Percentiles rank a stretch among this genome's conserved stretches.
Evolutionary conservation across 2,888 invertebrate species (phyloP).

Genomic region (Anoncus sp.): DNA sequence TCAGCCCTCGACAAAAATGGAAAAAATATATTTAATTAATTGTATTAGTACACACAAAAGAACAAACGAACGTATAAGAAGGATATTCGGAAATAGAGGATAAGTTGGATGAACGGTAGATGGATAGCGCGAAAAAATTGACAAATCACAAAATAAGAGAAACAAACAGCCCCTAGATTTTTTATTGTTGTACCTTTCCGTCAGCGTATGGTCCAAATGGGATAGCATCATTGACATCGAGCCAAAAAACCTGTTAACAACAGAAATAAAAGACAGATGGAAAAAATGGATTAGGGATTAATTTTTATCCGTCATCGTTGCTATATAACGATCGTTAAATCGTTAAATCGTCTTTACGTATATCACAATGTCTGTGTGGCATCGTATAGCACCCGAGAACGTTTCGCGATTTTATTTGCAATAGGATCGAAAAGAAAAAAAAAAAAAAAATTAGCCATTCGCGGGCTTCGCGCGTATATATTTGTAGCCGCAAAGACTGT

Average conservation of each 20-base stretch:
- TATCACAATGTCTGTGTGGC: conserved; percentile 9
- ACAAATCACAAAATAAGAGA: conserved; percentile 1
- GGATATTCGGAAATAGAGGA: conserved; percentile 22
- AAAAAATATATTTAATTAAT: background rate
- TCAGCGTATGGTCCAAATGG: conserved; percentile 19
- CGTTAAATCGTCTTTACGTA: conserved; percentile 32
- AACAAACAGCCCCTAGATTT: background rate
- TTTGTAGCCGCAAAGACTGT: conserved; percentile 11
- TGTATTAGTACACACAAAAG: conserved; percentile 1
- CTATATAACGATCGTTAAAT: conserved; percentile 25
- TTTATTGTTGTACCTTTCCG: conserved; percentile 51
- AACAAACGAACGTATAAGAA: background rate
- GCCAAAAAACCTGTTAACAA: conserved; percentile 48
- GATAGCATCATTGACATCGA: conserved; percentile 45
- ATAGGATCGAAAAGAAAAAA: conserved; percentile 34
- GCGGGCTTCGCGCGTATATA: conserved; percentile 9
- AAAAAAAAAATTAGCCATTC: conserved; percentile 12
- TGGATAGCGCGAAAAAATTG: background rate
- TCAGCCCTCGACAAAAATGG: background rate
- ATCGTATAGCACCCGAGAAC: conserved; percentile 20
- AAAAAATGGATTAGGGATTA: conserved; percentile 6
- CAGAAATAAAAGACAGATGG: conserved; percentile 30
- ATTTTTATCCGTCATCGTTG: conserved; percentile 30
- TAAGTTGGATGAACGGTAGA: conserved; percentile 2
- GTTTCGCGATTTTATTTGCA: conserved; percentile 31